These are phyloP conservation scores for Vollenhovia emeryi DNA, from an alignment of 1,140 invertebrate species.

Conservation along the genomic window DNA sequence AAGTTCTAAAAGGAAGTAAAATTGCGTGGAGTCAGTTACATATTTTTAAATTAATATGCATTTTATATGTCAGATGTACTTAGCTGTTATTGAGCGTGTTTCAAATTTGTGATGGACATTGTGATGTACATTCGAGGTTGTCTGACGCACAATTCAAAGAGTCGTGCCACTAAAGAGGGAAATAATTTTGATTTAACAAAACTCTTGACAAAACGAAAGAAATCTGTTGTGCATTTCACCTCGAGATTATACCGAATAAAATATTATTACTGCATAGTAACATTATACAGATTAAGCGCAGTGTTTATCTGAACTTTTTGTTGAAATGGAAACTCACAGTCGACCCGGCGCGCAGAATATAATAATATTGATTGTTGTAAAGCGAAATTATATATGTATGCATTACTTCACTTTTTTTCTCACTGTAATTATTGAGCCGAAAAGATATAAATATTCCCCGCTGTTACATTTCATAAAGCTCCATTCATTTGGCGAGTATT, in stretches of 20 bases:
- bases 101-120: no score
- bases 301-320: constrained; percentile 11
- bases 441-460: constrained; percentile 5
- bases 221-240: neutral
- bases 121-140: neutral
- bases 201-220: neutral
- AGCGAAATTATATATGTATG: constrained; percentile 18
- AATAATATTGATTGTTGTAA: constrained; percentile 42
- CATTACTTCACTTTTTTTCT: neutral
- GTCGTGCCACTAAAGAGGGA: neutral
- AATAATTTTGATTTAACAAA: neutral
- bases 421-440: neutral
- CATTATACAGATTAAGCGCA: neutral
- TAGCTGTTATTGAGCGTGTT: no score
- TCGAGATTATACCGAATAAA: neutral
- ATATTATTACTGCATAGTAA: neutral
- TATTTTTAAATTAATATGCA: neutral
- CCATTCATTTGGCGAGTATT: constrained; percentile 62
- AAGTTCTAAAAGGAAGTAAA: neutral
- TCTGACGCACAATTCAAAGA: neutral
- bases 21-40: neutral
- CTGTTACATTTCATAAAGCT: constrained; percentile 47
- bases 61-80: neutral
- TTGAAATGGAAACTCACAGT: constrained; percentile 13
- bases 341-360: neutral